A percentile compares a stretch with the other conserved stretches of the same genome.
phyloP scores from a whole-genome alignment of 2,797 vertebrate species.

The Otolemur crassicaudatus region DNA sequence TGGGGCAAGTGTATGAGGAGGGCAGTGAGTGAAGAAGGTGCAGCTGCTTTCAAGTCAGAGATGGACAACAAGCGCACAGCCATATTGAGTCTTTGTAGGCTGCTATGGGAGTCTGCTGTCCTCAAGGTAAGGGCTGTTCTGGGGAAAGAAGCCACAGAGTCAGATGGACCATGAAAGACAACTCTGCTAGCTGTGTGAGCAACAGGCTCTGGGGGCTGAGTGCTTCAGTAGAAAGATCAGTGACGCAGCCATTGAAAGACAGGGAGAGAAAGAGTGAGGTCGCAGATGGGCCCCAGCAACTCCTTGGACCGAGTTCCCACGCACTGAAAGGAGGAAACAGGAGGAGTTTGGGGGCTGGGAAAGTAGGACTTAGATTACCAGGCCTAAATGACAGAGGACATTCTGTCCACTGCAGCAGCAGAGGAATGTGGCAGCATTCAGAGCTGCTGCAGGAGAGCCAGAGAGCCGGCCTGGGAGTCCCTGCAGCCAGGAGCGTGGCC shows the following conservation, averaged over 20 bases:
- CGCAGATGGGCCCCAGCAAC: neutral
- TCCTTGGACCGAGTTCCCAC: neutral
- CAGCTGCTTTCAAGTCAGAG: neutral
- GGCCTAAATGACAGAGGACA: neutral
- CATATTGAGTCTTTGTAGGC: neutral
- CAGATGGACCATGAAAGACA: neutral
- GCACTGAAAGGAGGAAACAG: neutral
- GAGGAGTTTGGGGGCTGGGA: neutral
- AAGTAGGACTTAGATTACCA: neutral
- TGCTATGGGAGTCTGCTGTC: neutral
- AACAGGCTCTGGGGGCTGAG: neutral
- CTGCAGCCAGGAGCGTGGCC: rapidly evolving
- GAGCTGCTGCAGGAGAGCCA: neutral
- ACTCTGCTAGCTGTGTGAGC: neutral
- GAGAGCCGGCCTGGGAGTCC: neutral
- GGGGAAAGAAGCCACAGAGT: neutral
- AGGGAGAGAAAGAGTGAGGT: neutral
- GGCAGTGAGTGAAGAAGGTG: neutral
- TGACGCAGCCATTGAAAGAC: neutral
- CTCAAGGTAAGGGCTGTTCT: neutral
- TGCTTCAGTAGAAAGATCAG: neutral
- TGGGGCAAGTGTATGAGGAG: neutral
- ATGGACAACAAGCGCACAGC: neutral
- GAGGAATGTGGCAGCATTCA: neutral
- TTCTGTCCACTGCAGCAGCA: neutral